Conservation (phyloP, 1,140 invertebrate genomes). For the Lordiphosa collinella region DNA sequence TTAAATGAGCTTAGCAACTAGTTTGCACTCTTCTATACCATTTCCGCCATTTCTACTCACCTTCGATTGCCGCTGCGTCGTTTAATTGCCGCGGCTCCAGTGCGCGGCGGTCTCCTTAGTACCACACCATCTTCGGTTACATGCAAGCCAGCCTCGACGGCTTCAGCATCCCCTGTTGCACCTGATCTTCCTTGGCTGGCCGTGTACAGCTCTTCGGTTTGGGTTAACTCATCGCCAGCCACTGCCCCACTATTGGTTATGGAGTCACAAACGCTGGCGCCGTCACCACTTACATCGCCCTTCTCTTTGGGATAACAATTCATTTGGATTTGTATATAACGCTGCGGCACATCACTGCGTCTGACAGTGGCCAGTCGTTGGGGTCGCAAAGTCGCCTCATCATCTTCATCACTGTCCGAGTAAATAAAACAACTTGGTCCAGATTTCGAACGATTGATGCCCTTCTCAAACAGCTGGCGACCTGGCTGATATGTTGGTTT, state of each 20-base stretch:
- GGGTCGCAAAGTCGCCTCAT: slow-evolving; percentile 51
- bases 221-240: slow-evolving; percentile 71
- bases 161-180: slow-evolving; percentile 43
- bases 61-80: slow-evolving; percentile 85
- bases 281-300: slow-evolving; percentile 1
- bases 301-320: slow-evolving; percentile 76
- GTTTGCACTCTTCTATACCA: no score
- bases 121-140: slow-evolving; percentile 77
- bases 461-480: slow-evolving; percentile 76
- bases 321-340: slow-evolving; percentile 77
- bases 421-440: slow-evolving; percentile 85
- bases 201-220: slow-evolving; percentile 64
- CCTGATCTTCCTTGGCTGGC: slow-evolving; percentile 35
- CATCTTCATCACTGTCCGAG: slow-evolving; percentile 72
- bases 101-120: slow-evolving; percentile 79
- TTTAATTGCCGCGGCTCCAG: slow-evolving; percentile 86
- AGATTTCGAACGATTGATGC: slow-evolving; percentile 84
- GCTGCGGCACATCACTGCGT: slow-evolving; percentile 65
- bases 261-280: slow-evolving; percentile 60
- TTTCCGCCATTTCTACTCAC: no score
- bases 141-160: slow-evolving; percentile 65
- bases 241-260: slow-evolving; percentile 68
- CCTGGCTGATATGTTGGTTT: slow-evolving; percentile 52
- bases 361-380: slow-evolving; percentile 58
- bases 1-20: no score